These are phyloP conservation scores for Venusia cambrica DNA, from an alignment of 2,888 invertebrate species.

Conservation along the genomic window DNA sequence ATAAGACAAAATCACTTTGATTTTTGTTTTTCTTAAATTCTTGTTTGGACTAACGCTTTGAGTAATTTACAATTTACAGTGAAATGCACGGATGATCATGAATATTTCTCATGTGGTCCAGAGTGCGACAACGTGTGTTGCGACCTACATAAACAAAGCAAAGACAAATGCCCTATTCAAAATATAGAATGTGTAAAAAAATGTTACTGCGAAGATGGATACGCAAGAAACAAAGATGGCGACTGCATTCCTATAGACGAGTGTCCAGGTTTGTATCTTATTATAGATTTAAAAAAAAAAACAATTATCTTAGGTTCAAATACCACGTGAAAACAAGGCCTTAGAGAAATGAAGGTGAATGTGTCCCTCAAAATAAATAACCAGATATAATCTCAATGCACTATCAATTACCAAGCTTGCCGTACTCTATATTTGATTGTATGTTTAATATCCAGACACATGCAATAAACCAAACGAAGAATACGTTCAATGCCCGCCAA, in stretches of 20 bases:
- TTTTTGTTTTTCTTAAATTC: no score
- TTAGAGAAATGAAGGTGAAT: no score
- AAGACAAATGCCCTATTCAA: constrained; percentile 39
- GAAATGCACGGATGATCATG: constrained; percentile 33
- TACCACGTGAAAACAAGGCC: no score
- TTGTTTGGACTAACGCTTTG: neutral
- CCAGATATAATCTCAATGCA: no score
- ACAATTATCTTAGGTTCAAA: no score
- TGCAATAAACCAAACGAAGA: constrained; percentile 22
- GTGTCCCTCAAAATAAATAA: no score
- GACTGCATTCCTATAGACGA: constrained; percentile 38
- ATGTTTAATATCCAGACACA: constrained; percentile 8
- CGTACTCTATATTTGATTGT: no score
- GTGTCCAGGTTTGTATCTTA: constrained; percentile 45
- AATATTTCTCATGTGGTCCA: constrained; percentile 46
- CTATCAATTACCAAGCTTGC: no score
- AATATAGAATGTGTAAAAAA: constrained; percentile 38
- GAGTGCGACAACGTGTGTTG: constrained; percentile 53
- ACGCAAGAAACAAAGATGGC: constrained; percentile 35
- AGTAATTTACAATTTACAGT: constrained; percentile 15
- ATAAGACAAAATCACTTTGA: no score
- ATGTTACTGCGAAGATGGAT: constrained; percentile 46
- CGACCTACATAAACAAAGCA: constrained; percentile 35
- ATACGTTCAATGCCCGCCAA: constrained; percentile 24
- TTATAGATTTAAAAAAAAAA: no score